These are phyloP conservation scores for Cydia pomonella DNA, from an alignment of 1,140 invertebrate genomes.

Conservation along the genomic window DNA sequence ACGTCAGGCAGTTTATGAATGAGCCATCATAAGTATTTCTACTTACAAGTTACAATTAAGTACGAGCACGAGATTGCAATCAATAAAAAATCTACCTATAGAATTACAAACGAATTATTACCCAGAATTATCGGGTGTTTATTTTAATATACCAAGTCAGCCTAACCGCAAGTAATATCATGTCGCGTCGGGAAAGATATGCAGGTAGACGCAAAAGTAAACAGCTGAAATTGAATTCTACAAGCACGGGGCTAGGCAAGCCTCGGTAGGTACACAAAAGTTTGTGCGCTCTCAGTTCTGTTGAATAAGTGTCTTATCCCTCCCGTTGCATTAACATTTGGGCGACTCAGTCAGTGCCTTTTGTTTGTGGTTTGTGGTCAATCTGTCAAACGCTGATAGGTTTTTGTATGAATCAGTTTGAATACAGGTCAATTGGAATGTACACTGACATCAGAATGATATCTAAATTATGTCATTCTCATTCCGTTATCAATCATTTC, in stretches of 20 bases:
- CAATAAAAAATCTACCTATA: no score
- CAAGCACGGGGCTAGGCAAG: neutral
- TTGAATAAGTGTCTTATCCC: slow-evolving; percentile 22
- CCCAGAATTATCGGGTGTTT: neutral
- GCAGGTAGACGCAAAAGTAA: slow-evolving; percentile 18
- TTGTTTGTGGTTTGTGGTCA: slow-evolving; percentile 29
- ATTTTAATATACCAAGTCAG: neutral
- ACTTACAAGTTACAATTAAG: no score
- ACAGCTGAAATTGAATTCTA: slow-evolving; percentile 22
- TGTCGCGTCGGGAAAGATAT: neutral
- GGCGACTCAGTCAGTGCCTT: slow-evolving; percentile 16
- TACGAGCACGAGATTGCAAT: no score
- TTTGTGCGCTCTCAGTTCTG: slow-evolving; percentile 15
- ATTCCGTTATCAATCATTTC: no score
- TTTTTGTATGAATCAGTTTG: neutral
- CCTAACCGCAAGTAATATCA: neutral
- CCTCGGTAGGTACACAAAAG: neutral
- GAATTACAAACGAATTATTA: no score
- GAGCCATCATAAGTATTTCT: no score
- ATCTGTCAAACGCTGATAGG: slow-evolving; percentile 20
- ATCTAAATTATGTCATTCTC: no score
- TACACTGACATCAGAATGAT: no score
- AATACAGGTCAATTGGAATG: neutral
- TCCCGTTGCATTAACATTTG: neutral
- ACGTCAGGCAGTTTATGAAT: no score